These are phyloP conservation scores for Acleris emargana DNA, from an alignment of 2,888 invertebrate species.

Conservation along the genomic window DNA sequence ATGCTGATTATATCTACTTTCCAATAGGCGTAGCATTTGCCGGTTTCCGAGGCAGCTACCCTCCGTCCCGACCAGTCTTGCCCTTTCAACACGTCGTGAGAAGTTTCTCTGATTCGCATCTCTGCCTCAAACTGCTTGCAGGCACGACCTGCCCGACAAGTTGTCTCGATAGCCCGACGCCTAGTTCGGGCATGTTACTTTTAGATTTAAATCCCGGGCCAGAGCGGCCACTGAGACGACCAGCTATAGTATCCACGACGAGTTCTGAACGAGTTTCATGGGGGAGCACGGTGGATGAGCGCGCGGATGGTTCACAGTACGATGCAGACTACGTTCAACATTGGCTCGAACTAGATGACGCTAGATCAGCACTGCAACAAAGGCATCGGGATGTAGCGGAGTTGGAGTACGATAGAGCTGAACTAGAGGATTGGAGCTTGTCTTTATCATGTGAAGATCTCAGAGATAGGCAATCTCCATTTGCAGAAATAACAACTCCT, in stretches of 20 bases:
- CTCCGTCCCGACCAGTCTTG: slow-evolving; percentile 86
- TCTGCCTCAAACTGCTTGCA: slow-evolving; percentile 87
- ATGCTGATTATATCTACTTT: slow-evolving; percentile 87
- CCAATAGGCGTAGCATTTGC: slow-evolving; percentile 86
- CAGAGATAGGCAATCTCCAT: slow-evolving; percentile 79
- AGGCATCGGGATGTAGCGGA: slow-evolving; percentile 87
- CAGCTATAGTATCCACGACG: slow-evolving; percentile 80
- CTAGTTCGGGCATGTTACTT: slow-evolving; percentile 85
- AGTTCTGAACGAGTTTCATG: slow-evolving; percentile 82
- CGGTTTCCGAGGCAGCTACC: slow-evolving; percentile 88
- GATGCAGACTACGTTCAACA: slow-evolving; percentile 90
- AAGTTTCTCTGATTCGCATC: slow-evolving; percentile 89
- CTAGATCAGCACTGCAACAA: slow-evolving; percentile 86
- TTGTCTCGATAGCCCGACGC: slow-evolving; percentile 83
- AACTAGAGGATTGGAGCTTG: slow-evolving; percentile 91
- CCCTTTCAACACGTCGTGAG: slow-evolving; percentile 90
- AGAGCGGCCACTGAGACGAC: slow-evolving; percentile 84
- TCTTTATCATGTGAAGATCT: slow-evolving; percentile 89
- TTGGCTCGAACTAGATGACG: slow-evolving; percentile 89
- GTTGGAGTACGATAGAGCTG: slow-evolving; percentile 89
- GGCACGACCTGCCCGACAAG: slow-evolving; percentile 81
- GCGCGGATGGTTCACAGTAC: slow-evolving; percentile 84
- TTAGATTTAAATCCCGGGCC: slow-evolving; percentile 83
- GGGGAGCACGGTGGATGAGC: slow-evolving; percentile 84
- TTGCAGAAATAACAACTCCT: slow-evolving; percentile 82